Base-by-base conservation (phyloP, 2,113 vertebrate genomes). In the Tricholaema leucomelas region DNA sequence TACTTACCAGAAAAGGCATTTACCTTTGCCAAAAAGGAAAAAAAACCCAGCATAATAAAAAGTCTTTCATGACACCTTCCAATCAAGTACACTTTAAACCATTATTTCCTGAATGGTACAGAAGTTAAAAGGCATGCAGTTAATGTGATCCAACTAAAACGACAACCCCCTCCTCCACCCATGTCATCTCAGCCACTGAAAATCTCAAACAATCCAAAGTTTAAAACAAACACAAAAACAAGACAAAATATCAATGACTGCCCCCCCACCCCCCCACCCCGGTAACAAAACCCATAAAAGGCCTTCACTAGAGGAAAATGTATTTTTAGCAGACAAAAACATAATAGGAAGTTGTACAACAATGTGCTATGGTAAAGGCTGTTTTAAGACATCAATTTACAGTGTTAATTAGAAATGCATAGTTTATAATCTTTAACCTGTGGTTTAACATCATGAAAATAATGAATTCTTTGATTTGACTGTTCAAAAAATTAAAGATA, bases 1-100 rank as follows among this genome's bases (percentile, higher is more conserved):
- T 94, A 96, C 94, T 92, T 85, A 95, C 92, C 91, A 95, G 64
- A 75, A 94, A 71, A 82, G 33, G 65, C 33, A 93, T 88, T 88
- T 81, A 81, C 50, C 71, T 87, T 88, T 93, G 55, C 31, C 63
- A 82, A 79, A 90, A 90, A 73, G 42, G 17, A 81, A 54, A 15
- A 28, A 30, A 25, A 10, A 46, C 33, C 16, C 42, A 80, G 56
- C n/a, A 55, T 76, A 44, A 87, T 42, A n/a, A 61, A 72, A 55
- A 77, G 66, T 71, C 74, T 76, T 69, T 94, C 90, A 66, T 77
- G 73, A 52, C 56, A 92, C 72, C 35, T 67, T 95, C 35, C 88
- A 67, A 48, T 82, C 75, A 90, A 84, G 78, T 61, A 54, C 48
- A 31, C 83, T 90, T 75, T 73, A 96, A 94, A 89, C 18, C 20